Base-by-base conservation (phyloP, 1,140 invertebrate genomes). In the Dendroctonus ponderosae region DNA sequence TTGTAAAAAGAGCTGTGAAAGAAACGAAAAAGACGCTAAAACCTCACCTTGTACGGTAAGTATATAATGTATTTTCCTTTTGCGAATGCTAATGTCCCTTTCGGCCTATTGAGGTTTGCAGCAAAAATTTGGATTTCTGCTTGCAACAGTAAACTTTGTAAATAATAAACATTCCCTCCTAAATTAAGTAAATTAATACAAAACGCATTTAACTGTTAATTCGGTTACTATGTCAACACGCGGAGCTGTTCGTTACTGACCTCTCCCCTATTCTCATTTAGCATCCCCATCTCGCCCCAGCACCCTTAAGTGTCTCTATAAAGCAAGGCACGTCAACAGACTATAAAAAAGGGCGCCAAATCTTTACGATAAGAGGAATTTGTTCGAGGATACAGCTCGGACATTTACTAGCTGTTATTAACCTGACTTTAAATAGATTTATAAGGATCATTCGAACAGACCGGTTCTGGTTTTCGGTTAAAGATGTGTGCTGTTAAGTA, bases 321-420 rank as follows among this genome's bases (percentile, higher is more conserved):
- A 63, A 63, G 61, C 51, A 54, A 14, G 61, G 61, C 49, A 41
- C 51, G 50, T 63, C 61, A 54, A 63, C 61, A 52, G 61, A 38
- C 61, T 43, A 38, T 54, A 54, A 63, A 63, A n/a, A 63, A 46
- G 61, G 61, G 51, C 61, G 61, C 50, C 61, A 63, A 63, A 63
- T 63, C 50, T 63, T 54, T 41, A 46, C 61, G 61, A 63, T 53
- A 62, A 54, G 51, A 63, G 50, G 50, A 63, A 63, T 63, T 63
- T 63, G 61, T 63, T 54, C 61, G 15, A 43, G 50, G 50, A 61
- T 50, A 38, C 11, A 41, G 26, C 3, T 42, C 26, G 59, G 39
- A 63, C 61, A 54, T 63, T 60, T 60, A 60, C 49, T 60, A 39
- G 14, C 6, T 60, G 58, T 49, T 49, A 49, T 38, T 60, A 60